Conservation (phyloP, 2,888 invertebrate species). For the Dryocosmus kuriphilus region DNA sequence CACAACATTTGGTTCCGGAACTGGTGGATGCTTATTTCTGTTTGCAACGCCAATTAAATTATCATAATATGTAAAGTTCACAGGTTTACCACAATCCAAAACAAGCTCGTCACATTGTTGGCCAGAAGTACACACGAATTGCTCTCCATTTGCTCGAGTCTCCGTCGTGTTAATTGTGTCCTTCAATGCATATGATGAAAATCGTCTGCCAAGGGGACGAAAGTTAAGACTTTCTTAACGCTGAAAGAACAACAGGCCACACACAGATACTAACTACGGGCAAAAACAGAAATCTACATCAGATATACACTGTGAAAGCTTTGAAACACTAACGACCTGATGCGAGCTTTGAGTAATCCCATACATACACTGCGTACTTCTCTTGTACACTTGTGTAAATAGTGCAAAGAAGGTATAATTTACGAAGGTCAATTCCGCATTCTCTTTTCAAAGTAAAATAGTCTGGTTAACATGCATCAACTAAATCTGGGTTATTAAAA, state of each 20-base stretch:
- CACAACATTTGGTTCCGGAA: constrained; percentile 90
- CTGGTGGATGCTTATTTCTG: constrained; percentile 88
- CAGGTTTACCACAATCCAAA: constrained; percentile 90
- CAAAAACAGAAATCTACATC: constrained; percentile 73
- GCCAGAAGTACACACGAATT: constrained; percentile 59
- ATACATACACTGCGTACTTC: background rate
- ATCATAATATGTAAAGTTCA: constrained; percentile 93
- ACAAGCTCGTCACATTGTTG: constrained; percentile 81
- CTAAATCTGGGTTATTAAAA: background rate
- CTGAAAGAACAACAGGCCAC: constrained; percentile 76
- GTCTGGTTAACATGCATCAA: background rate
- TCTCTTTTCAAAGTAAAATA: background rate
- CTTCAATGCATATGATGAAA: constrained; percentile 73
- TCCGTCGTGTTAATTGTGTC: constrained; percentile 68
- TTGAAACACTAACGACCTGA: background rate
- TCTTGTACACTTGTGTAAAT: background rate
- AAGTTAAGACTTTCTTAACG: constrained; percentile 74
- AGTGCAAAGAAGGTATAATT: background rate
- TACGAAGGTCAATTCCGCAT: background rate
- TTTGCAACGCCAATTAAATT: constrained; percentile 92
- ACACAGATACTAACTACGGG: constrained; percentile 77
- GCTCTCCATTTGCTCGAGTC: constrained; percentile 61
- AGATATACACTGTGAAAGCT: constrained; percentile 54
- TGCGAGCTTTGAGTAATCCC: background rate
- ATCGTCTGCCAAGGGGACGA: constrained; percentile 74